A percentile compares a stretch with the other conserved stretches of the same genome.
These are phyloP conservation scores for Sylvilagus floridanus DNA, from an alignment of 2,797 vertebrate species.

Conservation along the genomic window DNA sequence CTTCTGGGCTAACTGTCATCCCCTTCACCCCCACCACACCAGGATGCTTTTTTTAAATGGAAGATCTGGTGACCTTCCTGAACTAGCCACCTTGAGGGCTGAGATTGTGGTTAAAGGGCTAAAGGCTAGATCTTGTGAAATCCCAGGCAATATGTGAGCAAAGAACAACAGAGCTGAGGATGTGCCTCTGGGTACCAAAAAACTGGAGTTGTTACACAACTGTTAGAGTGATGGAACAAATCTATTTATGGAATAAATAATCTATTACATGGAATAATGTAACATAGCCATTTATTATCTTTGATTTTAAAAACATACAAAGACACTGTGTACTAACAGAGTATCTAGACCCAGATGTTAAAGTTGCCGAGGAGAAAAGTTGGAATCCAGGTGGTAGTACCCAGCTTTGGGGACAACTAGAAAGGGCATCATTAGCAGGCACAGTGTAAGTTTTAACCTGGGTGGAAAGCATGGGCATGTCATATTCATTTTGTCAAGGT, in stretches of 20 bases:
- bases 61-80: background rate
- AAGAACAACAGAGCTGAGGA: background rate
- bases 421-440: background rate
- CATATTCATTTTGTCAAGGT: background rate
- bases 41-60: background rate
- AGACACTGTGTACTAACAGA: background rate
- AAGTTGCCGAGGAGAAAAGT: background rate
- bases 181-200: too few relatives aligned
- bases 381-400: background rate
- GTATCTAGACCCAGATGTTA: background rate
- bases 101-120: background rate
- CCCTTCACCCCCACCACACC: too few relatives aligned
- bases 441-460: background rate
- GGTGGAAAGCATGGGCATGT: background rate
- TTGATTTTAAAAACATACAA: too few relatives aligned
- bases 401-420: background rate
- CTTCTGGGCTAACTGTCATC: too few relatives aligned
- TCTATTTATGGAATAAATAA: too few relatives aligned
- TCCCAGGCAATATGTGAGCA: background rate
- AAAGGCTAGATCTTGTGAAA: background rate
- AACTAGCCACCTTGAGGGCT: background rate
- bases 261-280: too few relatives aligned
- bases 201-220: too few relatives aligned
- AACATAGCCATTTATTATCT: too few relatives aligned
- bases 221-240: too few relatives aligned